Percentiles rank a stretch among this genome's conserved stretches.
Evolutionary conservation across 2,797 vertebrate species (phyloP).

Genomic region (Ctenopoma kingsleyae): DNA sequence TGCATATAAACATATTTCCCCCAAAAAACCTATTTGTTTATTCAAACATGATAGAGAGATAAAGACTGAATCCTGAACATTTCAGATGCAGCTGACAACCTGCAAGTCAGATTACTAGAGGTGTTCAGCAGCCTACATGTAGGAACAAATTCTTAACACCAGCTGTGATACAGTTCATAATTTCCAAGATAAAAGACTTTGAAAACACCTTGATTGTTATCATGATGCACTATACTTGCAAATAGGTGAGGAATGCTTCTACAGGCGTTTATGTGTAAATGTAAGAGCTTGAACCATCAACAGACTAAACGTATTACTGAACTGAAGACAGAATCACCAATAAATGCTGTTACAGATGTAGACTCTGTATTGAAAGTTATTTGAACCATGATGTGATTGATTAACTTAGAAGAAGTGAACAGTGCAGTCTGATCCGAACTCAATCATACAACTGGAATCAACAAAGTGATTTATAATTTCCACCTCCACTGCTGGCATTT

Average conservation of each 20-base stretch:
- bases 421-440: not conserved
- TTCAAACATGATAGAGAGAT: not conserved
- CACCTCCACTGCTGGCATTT: no score
- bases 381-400: not conserved
- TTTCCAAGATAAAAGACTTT: not conserved
- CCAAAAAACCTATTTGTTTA: not conserved
- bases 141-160: not conserved
- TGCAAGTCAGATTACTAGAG: no score
- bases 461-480: no score
- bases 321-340: not conserved
- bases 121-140: not conserved
- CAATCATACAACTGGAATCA: no score
- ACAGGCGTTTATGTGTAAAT: not conserved
- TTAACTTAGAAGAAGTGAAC: not conserved
- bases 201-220: not conserved
- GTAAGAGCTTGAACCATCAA: not conserved
- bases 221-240: not conserved
- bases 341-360: not conserved
- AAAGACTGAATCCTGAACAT: not conserved
- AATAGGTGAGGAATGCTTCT: not conserved
- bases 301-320: not conserved
- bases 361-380: not conserved
- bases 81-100: no score
- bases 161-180: no score
- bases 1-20: not conserved